These are phyloP conservation scores for Seira ritae DNA, from an alignment of 2,888 invertebrate species.

Conservation along the genomic window DNA sequence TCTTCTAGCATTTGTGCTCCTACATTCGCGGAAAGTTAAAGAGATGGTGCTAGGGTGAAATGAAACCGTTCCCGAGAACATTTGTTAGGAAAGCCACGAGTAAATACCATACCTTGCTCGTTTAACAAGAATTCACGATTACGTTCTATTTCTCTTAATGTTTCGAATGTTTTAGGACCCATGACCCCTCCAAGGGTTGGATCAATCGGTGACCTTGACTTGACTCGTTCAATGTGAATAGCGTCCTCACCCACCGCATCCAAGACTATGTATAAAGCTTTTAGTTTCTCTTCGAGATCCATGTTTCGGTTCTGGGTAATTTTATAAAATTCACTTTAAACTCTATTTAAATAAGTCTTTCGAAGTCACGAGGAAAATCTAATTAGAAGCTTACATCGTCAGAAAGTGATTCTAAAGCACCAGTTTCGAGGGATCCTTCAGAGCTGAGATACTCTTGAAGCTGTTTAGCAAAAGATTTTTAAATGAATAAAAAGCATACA, in stretches of 20 bases:
- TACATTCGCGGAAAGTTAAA: conserved; percentile 75
- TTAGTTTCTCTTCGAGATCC: conserved; percentile 74
- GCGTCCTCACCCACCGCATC: conserved; percentile 74
- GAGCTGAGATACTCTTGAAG: conserved; percentile 49
- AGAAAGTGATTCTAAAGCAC: conserved; percentile 40
- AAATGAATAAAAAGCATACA: too few species aligned
- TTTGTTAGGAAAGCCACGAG: too few species aligned
- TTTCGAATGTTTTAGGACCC: conserved; percentile 88
- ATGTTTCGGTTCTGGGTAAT: conserved; percentile 69
- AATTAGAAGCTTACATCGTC: conserved; percentile 45
- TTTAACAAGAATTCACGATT: conserved; percentile 90
- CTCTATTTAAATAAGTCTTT: not conserved
- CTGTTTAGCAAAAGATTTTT: conserved; percentile 8
- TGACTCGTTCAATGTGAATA: conserved; percentile 88
- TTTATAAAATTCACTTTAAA: not conserved
- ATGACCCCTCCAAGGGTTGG: conserved; percentile 81
- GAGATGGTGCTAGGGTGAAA: not conserved
- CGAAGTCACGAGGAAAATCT: not conserved
- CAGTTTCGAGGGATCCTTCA: conserved; percentile 36
- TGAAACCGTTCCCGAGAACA: conserved; percentile 17
- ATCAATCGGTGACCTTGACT: conserved; percentile 85
- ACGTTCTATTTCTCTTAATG: conserved; percentile 91
- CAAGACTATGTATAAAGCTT: conserved; percentile 70
- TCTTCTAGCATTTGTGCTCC: conserved; percentile 95
- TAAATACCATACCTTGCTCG: conserved; percentile 87